Evolutionary conservation across 2,113 vertebrate genomes (phyloP).

Genomic region (Globicephala melas): DNA sequence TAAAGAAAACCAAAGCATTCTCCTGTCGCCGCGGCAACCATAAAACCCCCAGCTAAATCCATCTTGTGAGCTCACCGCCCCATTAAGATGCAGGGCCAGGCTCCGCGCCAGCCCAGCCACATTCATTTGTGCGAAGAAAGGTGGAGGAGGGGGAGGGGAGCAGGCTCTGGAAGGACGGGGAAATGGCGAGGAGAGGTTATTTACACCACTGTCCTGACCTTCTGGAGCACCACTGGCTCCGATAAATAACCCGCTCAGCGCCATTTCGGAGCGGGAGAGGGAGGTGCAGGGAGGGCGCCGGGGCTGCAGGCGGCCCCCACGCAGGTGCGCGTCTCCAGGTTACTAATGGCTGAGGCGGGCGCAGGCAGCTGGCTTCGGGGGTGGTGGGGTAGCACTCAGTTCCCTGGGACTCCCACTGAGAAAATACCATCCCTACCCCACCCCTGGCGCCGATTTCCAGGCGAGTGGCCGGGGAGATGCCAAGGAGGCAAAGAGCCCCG

Average conservation of each 20-base stretch:
- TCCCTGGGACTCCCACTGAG: constrained; percentile 73
- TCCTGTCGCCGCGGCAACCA: constrained; percentile 75
- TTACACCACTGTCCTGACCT: constrained; percentile 78
- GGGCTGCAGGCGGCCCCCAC: constrained; percentile 68
- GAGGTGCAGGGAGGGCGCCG: constrained; percentile 65
- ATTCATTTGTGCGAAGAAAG: constrained; percentile 77
- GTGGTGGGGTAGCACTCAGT: constrained; percentile 46
- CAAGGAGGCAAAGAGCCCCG: constrained; percentile 69
- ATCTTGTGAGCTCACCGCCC: constrained; percentile 78
- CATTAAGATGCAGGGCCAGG: constrained; percentile 80
- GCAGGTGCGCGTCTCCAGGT: constrained; percentile 75
- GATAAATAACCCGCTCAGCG: constrained; percentile 78
- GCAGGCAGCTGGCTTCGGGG: constrained; percentile 74
- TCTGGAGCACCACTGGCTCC: constrained; percentile 76
- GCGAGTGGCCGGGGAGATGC: constrained; percentile 70
- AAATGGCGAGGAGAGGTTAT: constrained; percentile 77
- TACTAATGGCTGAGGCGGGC: constrained; percentile 69
- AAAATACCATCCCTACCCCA: constrained; percentile 70
- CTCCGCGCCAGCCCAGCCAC: constrained; percentile 74
- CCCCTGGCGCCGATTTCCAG: constrained; percentile 75
- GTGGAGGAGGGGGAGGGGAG: constrained; percentile 69
- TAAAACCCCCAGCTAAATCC: constrained; percentile 76
- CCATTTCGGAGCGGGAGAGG: constrained; percentile 63
- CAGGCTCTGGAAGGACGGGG: constrained; percentile 68
- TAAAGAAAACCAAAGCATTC: constrained; percentile 76